Percentiles rank a stretch among this genome's conserved stretches.
These are phyloP conservation scores for Euwallacea similis DNA, from an alignment of 1,140 invertebrate genomes.

Conservation along the genomic window DNA sequence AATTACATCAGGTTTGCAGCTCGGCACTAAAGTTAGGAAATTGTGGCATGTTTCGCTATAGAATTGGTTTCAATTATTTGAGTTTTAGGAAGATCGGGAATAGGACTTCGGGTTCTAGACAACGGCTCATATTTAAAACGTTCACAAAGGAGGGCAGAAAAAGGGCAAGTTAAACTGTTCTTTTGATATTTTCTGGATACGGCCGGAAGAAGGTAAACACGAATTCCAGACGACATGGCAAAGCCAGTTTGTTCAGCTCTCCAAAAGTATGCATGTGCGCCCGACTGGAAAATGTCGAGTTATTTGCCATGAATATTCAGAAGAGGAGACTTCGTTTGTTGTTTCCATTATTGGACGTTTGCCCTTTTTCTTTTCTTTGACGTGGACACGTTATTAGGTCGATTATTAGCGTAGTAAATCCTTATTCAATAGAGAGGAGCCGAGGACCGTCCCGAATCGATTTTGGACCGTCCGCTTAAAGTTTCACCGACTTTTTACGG, in stretches of 20 bases:
- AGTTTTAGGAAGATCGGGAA: too few species aligned
- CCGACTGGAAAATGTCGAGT: slow-evolving; percentile 25
- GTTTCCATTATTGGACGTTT: slow-evolving; percentile 9
- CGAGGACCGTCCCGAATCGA: slow-evolving; percentile 13
- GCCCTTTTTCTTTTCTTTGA: neutral
- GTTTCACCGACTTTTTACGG: slow-evolving; percentile 30
- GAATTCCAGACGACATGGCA: slow-evolving; percentile 24
- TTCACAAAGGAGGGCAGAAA: too few species aligned
- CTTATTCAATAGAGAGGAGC: neutral
- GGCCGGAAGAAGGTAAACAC: slow-evolving; percentile 24
- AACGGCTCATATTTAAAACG: too few species aligned
- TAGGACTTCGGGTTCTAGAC: neutral
- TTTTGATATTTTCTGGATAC: slow-evolving; percentile 31
- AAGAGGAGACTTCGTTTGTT: slow-evolving; percentile 17
- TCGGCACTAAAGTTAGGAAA: too few species aligned
- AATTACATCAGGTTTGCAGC: neutral
- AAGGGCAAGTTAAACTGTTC: slow-evolving; percentile 23
- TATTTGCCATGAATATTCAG: slow-evolving; percentile 34
- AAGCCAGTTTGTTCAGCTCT: slow-evolving; percentile 34
- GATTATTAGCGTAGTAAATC: slow-evolving; percentile 6
- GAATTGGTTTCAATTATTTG: too few species aligned
- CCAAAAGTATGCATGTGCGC: slow-evolving; percentile 34
- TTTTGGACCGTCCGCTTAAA: slow-evolving; percentile 15
- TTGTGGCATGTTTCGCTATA: too few species aligned
- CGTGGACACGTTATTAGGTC: slow-evolving; percentile 2